Percentiles rank a stretch among this genome's conserved stretches.
These are phyloP conservation scores for Chaetoderma sp. DNA, from an alignment of 2,888 invertebrate species.

Conservation along the genomic window DNA sequence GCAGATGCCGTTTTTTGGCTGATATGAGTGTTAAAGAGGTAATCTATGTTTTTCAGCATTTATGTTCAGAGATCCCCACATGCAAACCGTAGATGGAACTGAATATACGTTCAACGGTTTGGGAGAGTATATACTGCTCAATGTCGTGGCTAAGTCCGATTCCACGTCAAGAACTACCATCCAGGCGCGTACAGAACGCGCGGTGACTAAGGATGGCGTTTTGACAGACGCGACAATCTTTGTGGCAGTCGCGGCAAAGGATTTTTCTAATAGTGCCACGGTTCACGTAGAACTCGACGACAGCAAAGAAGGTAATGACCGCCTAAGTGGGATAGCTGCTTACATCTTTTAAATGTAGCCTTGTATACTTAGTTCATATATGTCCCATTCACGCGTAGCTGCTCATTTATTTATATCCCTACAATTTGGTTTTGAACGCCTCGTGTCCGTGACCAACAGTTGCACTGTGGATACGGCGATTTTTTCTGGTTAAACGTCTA, in stretches of 20 bases:
- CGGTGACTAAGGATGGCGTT: conserved; percentile 23
- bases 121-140: conserved; percentile 37
- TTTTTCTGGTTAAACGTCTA: too few relatives aligned
- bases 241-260: conserved; percentile 36
- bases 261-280: conserved; percentile 4
- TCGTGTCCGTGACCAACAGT: too few relatives aligned
- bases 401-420: too few relatives aligned
- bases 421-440: too few relatives aligned
- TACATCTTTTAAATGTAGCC: too few relatives aligned
- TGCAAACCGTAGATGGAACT: conserved; percentile 36
- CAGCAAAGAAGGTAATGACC: background rate
- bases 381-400: too few relatives aligned
- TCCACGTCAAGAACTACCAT: background rate
- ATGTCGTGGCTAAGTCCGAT: background rate
- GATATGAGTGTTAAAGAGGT: too few relatives aligned
- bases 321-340: too few relatives aligned
- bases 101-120: conserved; percentile 39
- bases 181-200: conserved; percentile 33
- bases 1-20: too few relatives aligned
- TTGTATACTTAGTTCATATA: too few relatives aligned
- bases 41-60: too few relatives aligned
- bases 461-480: too few relatives aligned
- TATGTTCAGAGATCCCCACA: conserved; percentile 41
- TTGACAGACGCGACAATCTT: conserved; percentile 39
- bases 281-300: conserved; percentile 1